A percentile compares a stretch with the other conserved stretches of the same genome.
phyloP scores from a whole-genome alignment of 35 echinoderm and acorn worm genomes.

The Diadema setosum region DNA sequence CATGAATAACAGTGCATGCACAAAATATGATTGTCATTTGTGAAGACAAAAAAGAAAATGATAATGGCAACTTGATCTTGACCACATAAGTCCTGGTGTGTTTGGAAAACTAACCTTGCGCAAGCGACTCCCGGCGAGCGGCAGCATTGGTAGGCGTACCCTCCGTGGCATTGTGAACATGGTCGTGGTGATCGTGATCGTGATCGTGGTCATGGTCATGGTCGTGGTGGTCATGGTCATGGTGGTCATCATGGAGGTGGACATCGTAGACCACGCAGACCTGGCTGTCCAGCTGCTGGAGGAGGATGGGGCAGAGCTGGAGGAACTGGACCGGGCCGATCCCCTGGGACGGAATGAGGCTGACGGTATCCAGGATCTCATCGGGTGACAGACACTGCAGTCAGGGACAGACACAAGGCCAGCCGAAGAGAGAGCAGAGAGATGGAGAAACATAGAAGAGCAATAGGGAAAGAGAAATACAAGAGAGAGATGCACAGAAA shows the following conservation, averaged over 20 bases:
- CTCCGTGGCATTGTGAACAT: not conserved
- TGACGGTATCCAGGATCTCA: not conserved
- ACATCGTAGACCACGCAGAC: slow-evolving; percentile 46
- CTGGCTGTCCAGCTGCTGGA: slow-evolving; percentile 72
- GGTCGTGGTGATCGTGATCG: not conserved
- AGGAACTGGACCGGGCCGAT: slow-evolving; percentile 2
- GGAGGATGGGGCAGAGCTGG: slow-evolving; percentile 65
- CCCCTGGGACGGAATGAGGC: not conserved
- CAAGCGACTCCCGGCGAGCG: not conserved
- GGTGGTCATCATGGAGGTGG: not conserved
- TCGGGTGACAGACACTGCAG: not conserved
- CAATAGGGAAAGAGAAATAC: too few species aligned
- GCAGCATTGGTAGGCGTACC: not conserved
- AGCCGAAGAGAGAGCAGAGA: not conserved
- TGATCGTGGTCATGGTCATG: too few species aligned
- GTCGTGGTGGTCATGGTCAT: not conserved
- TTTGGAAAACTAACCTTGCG: not conserved
- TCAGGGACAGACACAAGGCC: too few species aligned
- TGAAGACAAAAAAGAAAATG: too few species aligned
- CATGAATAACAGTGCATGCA: too few species aligned
- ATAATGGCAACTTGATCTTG: too few species aligned
- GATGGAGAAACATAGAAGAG: not conserved
- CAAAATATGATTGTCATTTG: too few species aligned
- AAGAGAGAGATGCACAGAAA: too few species aligned
- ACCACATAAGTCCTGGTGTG: not conserved